Percentiles rank a stretch among this genome's conserved stretches.
Conservation (phyloP, 2,113 vertebrate genomes). For the Geothlypis trichas region DNA sequence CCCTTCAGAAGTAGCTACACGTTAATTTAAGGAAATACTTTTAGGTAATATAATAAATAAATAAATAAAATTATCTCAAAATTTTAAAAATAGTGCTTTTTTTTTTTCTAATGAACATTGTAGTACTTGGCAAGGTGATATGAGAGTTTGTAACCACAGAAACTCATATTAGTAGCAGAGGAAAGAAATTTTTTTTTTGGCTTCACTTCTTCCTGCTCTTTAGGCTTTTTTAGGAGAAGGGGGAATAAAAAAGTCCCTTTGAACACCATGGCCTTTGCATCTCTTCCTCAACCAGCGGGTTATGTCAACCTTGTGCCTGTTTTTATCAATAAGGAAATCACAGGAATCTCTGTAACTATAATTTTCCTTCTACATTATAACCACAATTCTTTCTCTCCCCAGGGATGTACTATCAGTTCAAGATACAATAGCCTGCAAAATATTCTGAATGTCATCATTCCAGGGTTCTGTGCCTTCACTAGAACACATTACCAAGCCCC, state of each 20-base stretch:
- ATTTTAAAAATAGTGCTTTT: fast-evolving
- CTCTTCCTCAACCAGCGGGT: not conserved
- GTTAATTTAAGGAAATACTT: not conserved
- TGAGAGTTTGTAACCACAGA: not conserved
- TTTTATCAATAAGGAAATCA: not conserved
- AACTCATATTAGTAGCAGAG: not conserved
- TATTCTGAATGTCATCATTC: not conserved
- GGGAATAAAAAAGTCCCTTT: not conserved
- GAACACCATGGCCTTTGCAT: not conserved
- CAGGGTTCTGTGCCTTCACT: not conserved
- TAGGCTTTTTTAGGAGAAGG: not conserved
- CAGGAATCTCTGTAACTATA: not conserved
- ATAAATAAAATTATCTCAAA: not conserved
- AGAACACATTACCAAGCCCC: fast-evolving
- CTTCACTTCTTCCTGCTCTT: not conserved
- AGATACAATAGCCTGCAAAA: not conserved
- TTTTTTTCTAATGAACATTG: not conserved
- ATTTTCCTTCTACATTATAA: not conserved
- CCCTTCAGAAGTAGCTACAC: not conserved
- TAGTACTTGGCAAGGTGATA: not conserved
- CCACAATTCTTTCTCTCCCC: not conserved
- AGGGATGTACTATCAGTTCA: not conserved
- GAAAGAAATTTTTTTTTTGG: not conserved
- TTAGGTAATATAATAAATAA: not conserved
- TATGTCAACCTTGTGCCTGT: not conserved